Conservation (phyloP, 2,888 invertebrate species). For the Microctonus hyperodae region DNA sequence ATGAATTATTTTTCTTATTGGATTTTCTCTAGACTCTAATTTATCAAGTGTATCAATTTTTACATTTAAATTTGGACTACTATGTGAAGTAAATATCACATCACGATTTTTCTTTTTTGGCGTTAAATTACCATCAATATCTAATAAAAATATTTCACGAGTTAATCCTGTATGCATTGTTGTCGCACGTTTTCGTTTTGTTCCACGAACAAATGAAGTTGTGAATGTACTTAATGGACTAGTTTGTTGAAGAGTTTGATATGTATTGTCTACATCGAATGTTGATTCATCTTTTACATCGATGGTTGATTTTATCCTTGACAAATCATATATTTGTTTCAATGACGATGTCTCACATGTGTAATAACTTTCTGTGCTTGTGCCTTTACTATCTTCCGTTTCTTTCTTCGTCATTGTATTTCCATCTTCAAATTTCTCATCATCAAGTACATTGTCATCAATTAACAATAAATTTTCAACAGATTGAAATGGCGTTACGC, state of each 20-base stretch:
- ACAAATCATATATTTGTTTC: slow-evolving; percentile 24
- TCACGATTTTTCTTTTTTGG: slow-evolving; percentile 67
- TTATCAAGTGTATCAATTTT: slow-evolving; percentile 13
- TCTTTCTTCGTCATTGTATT: slow-evolving; percentile 43
- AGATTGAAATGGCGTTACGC: slow-evolving; percentile 78
- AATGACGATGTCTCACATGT: slow-evolving; percentile 42
- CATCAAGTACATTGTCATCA: slow-evolving; percentile 42
- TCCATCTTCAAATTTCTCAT: slow-evolving; percentile 55
- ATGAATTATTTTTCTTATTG: slow-evolving; percentile 35
- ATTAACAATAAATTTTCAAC: slow-evolving; percentile 68
- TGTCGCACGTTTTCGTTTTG: slow-evolving; percentile 53
- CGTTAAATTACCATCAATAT: slow-evolving; percentile 71
- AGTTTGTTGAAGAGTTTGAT: slow-evolving; percentile 46
- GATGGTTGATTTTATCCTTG: slow-evolving; percentile 34
- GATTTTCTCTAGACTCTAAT: slow-evolving; percentile 22
- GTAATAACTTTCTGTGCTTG: slow-evolving; percentile 40
- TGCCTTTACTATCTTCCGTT: slow-evolving; percentile 53
- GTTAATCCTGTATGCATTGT: slow-evolving; percentile 66
- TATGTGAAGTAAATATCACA: slow-evolving; percentile 63
- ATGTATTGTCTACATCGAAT: slow-evolving; percentile 51
- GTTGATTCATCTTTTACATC: slow-evolving; percentile 56
- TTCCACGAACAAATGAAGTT: slow-evolving; percentile 47
- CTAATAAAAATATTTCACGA: slow-evolving; percentile 74
- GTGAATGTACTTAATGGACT: slow-evolving; percentile 55
- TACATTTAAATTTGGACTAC: slow-evolving; percentile 48